phyloP scores from a whole-genome alignment of 2,113 vertebrate genomes.

The Pyrgilauda ruficollis region DNA sequence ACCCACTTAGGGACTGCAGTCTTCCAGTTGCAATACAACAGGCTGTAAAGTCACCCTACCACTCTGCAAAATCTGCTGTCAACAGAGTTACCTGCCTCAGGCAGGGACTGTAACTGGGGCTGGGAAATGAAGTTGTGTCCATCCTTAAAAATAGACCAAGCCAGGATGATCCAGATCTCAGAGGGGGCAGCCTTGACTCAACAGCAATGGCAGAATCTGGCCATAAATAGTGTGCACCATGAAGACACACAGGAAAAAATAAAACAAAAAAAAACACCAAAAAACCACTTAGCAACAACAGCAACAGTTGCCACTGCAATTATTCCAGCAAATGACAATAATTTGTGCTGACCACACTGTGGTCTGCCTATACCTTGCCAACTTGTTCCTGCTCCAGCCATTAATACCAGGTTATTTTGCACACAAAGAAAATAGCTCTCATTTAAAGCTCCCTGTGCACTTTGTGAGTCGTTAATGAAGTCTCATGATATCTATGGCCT shows the following conservation, averaged over 20 bases:
- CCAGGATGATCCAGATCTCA: neutral
- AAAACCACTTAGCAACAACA: neutral
- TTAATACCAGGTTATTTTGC: constrained; percentile 48
- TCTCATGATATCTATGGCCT: constrained; percentile 19
- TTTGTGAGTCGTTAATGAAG: constrained; percentile 22
- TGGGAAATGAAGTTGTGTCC: neutral
- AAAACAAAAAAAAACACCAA: neutral
- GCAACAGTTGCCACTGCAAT: constrained; percentile 50
- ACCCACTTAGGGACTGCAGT: neutral
- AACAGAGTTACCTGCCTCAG: neutral
- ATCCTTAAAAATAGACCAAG: neutral
- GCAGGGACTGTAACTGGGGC: neutral
- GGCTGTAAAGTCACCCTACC: neutral
- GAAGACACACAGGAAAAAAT: neutral
- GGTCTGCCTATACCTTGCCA: constrained; percentile 37
- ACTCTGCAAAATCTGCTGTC: neutral
- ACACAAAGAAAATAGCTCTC: constrained; percentile 32
- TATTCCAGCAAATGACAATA: constrained; percentile 45
- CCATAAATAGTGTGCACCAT: neutral
- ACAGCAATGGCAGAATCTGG: neutral
- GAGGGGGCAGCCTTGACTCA: neutral
- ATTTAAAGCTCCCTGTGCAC: neutral
- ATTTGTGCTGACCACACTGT: constrained; percentile 41
- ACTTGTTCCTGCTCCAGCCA: constrained; percentile 16
- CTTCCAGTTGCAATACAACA: neutral